These are phyloP conservation scores for Thereva nobilitata DNA, from an alignment of 2,888 invertebrate genomes.

Conservation along the genomic window DNA sequence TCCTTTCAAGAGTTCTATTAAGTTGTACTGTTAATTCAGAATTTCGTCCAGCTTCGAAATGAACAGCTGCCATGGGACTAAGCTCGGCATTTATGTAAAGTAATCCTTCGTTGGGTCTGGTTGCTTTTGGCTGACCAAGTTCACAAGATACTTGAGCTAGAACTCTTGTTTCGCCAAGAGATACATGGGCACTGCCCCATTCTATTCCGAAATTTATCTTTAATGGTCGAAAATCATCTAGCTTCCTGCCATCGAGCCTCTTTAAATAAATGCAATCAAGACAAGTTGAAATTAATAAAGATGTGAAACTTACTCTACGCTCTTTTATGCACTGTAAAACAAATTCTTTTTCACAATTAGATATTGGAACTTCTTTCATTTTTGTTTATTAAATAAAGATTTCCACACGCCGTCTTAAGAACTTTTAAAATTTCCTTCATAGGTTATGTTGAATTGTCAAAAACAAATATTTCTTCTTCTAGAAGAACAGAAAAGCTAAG, in stretches of 20 bases:
- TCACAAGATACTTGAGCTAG: conserved; percentile 88
- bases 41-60: conserved; percentile 78
- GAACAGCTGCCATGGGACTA: conserved; percentile 82
- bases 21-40: conserved; percentile 74
- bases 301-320: conserved; percentile 1
- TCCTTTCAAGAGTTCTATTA: conserved; percentile 82
- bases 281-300: neutral
- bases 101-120: conserved; percentile 87
- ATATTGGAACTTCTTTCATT: conserved; percentile 69
- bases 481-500: too few relatives aligned
- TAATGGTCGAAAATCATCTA: conserved; percentile 72
- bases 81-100: conserved; percentile 85
- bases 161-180: conserved; percentile 82
- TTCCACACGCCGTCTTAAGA: too few relatives aligned
- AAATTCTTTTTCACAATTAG: conserved; percentile 74
- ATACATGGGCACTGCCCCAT: conserved; percentile 79
- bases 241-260: conserved; percentile 79
- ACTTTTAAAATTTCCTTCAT: too few relatives aligned
- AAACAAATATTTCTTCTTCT: too few relatives aligned
- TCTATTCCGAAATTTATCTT: conserved; percentile 79
- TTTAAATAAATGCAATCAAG: conserved; percentile 55
- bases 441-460: too few relatives aligned
- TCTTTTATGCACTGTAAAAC: conserved; percentile 62
- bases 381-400: conserved; percentile 43
- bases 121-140: conserved; percentile 80